Conservation (phyloP, 53 echinoderm and acorn worm species). For the Echinometra lucunter region DNA sequence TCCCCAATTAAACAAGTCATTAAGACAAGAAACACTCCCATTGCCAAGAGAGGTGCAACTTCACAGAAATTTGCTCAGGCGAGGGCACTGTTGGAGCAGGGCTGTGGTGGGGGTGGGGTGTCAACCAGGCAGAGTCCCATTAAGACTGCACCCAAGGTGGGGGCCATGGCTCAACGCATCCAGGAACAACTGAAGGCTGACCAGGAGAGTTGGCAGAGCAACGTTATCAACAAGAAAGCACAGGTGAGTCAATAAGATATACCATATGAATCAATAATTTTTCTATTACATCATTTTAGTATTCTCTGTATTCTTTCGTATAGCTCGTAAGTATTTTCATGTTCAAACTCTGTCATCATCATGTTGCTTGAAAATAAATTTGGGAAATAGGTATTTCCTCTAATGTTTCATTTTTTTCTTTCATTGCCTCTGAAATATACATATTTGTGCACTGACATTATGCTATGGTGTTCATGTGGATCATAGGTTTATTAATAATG, state of each 20-base stretch:
- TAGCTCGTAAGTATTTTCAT: too few species aligned
- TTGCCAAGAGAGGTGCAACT: slow-evolving; percentile 30
- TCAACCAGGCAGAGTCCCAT: slow-evolving; percentile 62
- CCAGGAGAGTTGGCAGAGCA: slow-evolving; percentile 88
- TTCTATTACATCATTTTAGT: too few species aligned
- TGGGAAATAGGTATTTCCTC: too few species aligned
- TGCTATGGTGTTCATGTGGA: too few species aligned
- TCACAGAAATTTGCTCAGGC: slow-evolving; percentile 57
- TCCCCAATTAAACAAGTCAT: slow-evolving; percentile 39
- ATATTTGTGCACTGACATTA: too few species aligned
- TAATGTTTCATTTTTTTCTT: too few species aligned
- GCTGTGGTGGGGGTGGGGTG: slow-evolving; percentile 69
- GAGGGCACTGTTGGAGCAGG: slow-evolving; percentile 68
- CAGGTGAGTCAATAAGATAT: slow-evolving; percentile 76
- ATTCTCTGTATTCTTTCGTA: too few species aligned
- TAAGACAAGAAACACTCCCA: slow-evolving; percentile 8
- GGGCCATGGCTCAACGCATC: slow-evolving; percentile 94
- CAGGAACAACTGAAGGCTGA: slow-evolving; percentile 88
- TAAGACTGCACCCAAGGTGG: slow-evolving; percentile 78
- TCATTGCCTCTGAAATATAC: too few species aligned
- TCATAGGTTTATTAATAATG: too few species aligned
- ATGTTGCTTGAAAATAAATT: too few species aligned
- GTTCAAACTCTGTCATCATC: too few species aligned
- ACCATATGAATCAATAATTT: too few species aligned
- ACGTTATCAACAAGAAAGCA: slow-evolving; percentile 90